Percentiles rank a stretch among this genome's conserved stretches.
Evolutionary conservation across 2,888 invertebrate species (phyloP).

Genomic region (Heteromyza rotundicornis): DNA sequence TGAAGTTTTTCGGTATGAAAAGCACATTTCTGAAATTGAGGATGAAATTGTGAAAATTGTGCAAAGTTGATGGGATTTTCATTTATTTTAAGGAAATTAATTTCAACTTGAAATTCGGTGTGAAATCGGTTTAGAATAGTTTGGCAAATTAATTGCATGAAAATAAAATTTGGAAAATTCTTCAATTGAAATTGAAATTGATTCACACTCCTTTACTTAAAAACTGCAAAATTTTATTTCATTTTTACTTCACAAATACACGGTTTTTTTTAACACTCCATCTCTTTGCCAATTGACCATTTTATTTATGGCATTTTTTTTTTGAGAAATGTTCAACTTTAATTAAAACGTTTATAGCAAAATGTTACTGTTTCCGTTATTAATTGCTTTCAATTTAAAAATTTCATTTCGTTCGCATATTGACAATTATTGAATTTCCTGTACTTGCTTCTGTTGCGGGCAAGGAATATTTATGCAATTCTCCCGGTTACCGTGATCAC

Average conservation of each 20-base stretch:
- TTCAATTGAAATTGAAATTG: neutral
- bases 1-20: neutral
- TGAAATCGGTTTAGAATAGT: too few species aligned
- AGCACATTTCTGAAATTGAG: too few species aligned
- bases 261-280: neutral
- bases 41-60: too few species aligned
- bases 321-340: neutral
- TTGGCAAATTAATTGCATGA: too few species aligned
- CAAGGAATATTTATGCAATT: too few species aligned
- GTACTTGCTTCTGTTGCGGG: too few species aligned
- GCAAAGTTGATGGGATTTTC: too few species aligned
- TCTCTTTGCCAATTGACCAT: neutral
- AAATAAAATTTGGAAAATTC: too few species aligned
- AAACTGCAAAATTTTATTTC: neutral
- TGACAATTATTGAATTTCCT: neutral
- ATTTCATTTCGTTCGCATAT: neutral
- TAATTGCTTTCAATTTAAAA: constrained; percentile 2
- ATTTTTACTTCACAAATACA: neutral
- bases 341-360: neutral
- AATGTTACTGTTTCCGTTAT: too few species aligned
- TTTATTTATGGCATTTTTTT: neutral
- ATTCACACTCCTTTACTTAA: neutral
- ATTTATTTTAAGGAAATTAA: too few species aligned
- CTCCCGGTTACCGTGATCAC: too few species aligned
- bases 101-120: too few species aligned